Conservation (phyloP, 2,797 vertebrate species). For the Cossypha dichroa region DNA sequence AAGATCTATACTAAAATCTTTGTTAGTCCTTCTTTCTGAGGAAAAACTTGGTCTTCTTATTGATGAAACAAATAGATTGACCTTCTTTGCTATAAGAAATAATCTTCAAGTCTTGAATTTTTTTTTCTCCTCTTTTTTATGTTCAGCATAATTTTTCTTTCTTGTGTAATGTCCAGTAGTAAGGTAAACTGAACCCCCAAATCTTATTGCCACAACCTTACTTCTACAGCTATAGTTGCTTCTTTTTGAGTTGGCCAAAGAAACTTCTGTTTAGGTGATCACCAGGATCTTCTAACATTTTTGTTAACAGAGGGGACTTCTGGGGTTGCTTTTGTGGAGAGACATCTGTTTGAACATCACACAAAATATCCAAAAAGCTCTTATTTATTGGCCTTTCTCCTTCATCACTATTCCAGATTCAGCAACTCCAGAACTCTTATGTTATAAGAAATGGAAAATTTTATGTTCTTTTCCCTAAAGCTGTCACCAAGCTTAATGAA, state of each 20-base stretch:
- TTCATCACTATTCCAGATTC: background rate
- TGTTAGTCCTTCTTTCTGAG: background rate
- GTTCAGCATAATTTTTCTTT: background rate
- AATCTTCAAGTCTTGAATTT: background rate
- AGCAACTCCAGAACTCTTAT: background rate
- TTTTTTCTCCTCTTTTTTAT: background rate
- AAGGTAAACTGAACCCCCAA: background rate
- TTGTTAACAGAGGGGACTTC: background rate
- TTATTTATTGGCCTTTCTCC: background rate
- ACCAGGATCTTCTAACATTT: background rate
- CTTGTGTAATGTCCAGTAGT: background rate
- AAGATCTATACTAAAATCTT: background rate
- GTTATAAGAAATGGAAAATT: background rate
- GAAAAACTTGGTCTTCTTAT: background rate
- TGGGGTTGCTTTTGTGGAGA: background rate
- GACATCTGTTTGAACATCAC: background rate
- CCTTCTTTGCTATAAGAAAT: background rate
- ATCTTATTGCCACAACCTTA: background rate
- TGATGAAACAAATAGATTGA: background rate
- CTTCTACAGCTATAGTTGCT: background rate
- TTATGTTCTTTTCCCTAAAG: background rate
- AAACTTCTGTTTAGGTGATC: background rate
- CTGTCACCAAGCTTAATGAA: background rate
- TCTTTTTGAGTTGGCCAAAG: background rate
- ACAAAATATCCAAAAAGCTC: background rate